Conservation (phyloP, 2,888 invertebrate genomes). For the Torymus texanus region DNA sequence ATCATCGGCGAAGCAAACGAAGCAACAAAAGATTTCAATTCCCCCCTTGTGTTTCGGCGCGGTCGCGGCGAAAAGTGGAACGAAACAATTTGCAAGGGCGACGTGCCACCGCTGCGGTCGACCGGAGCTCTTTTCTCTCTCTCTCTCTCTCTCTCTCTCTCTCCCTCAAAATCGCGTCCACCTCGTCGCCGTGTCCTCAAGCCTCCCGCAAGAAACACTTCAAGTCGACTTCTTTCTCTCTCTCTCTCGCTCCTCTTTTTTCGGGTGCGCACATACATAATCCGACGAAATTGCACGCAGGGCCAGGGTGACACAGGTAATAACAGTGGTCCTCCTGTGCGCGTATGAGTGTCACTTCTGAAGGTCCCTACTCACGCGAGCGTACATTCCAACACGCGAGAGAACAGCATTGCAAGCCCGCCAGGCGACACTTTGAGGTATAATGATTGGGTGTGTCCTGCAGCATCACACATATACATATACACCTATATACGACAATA, state of each 20-base stretch:
- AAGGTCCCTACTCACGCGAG: conserved; percentile 34
- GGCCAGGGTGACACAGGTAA: conserved; percentile 71
- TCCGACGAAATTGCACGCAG: conserved; percentile 40
- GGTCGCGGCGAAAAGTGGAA: conserved; percentile 62
- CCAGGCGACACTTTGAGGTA: conserved; percentile 71
- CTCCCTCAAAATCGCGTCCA: conserved; percentile 26
- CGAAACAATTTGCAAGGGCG: conserved; percentile 64
- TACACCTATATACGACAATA: background rate
- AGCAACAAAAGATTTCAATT: conserved; percentile 56
- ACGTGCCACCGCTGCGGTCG: conserved; percentile 56
- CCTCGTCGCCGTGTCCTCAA: too few relatives aligned
- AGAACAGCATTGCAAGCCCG: conserved; percentile 55
- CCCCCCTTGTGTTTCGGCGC: conserved; percentile 13
- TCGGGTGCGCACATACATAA: conserved; percentile 2
- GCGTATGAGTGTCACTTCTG: too few relatives aligned
- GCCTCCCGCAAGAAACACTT: too few relatives aligned
- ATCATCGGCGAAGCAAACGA: conserved; percentile 50
- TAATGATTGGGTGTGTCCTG: conserved; percentile 68
- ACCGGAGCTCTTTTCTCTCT: background rate
- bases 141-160: conserved; percentile 24
- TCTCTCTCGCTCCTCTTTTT: conserved; percentile 3
- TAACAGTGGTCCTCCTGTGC: conserved; percentile 51
- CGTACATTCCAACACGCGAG: conserved; percentile 73
- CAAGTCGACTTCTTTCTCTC: background rate
- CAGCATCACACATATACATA: too few relatives aligned